Evolutionary conservation across 2,113 vertebrate genomes (phyloP).

Genomic region (Myotis davidii): DNA sequence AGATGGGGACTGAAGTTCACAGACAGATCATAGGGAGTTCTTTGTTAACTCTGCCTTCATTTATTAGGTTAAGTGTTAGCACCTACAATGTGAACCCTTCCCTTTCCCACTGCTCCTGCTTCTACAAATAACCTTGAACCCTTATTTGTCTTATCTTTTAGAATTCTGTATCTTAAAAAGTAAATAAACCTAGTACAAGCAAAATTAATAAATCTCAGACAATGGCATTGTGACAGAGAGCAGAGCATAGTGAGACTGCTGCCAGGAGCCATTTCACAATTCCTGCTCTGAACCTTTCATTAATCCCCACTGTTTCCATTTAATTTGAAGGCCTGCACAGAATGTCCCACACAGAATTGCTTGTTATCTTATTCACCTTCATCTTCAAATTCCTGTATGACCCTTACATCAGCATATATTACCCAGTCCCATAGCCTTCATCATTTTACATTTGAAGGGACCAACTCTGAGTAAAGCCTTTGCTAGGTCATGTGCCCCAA

Average conservation of each 20-base stretch:
- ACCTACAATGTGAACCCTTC: neutral
- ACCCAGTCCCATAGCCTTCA: neutral
- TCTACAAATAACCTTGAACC: neutral
- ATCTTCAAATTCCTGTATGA: conserved; percentile 31
- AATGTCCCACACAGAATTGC: conserved; percentile 41
- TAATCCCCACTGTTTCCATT: conserved; percentile 59
- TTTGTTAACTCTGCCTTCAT: neutral
- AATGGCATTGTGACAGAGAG: conserved; percentile 64
- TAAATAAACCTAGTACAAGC: conserved; percentile 53
- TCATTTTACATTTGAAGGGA: neutral
- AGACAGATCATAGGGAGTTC: neutral
- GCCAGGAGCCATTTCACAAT: conserved; percentile 66
- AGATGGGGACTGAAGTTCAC: neutral
- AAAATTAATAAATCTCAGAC: conserved; percentile 65
- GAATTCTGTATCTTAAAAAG: conserved; percentile 43
- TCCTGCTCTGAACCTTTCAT: conserved; percentile 49
- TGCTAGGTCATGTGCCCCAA: neutral
- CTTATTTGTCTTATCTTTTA: conserved; percentile 40
- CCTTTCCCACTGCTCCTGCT: neutral
- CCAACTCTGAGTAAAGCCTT: neutral
- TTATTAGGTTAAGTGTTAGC: neutral
- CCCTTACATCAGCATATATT: conserved; percentile 73
- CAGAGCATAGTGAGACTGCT: conserved; percentile 16
- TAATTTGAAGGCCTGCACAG: conserved; percentile 69
- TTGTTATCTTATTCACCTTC: conserved; percentile 66